A percentile compares a stretch with the other conserved stretches of the same genome.
phyloP scores from a whole-genome alignment of 2,888 invertebrate genomes.

The Cheilosia urbana region DNA sequence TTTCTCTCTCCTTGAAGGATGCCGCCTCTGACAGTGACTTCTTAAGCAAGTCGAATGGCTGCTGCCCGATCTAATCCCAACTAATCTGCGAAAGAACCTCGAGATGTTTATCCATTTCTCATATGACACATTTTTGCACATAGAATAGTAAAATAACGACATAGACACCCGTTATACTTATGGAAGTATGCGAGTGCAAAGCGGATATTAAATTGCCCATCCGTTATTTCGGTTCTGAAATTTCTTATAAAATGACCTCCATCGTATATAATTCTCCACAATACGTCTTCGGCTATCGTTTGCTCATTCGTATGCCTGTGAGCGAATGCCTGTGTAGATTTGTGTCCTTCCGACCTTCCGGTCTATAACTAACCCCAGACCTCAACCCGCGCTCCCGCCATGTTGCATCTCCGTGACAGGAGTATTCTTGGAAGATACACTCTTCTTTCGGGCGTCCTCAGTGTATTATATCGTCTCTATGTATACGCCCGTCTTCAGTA shows the following conservation, averaged over 20 bases:
- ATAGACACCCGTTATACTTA: background rate
- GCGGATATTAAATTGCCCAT: constrained; percentile 64
- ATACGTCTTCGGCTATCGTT: background rate
- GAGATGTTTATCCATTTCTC: constrained; percentile 17
- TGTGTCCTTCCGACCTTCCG: constrained; percentile 64
- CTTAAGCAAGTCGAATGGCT: constrained; percentile 8
- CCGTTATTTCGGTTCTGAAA: constrained; percentile 46
- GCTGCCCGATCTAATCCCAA: constrained; percentile 38
- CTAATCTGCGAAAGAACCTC: constrained; percentile 39
- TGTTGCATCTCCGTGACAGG: constrained; percentile 44
- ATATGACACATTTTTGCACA: background rate
- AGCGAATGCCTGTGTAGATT: constrained; percentile 18
- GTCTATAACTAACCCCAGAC: constrained; percentile 13
- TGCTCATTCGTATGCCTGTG: background rate
- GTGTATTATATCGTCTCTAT: constrained; percentile 44
- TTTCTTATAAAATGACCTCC: constrained; percentile 16
- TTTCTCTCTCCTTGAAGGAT: background rate
- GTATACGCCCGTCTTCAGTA: constrained; percentile 18
- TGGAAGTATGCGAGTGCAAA: constrained; percentile 6
- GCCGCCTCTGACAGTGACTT: background rate
- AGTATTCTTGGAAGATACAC: constrained; percentile 20
- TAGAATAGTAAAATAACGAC: too few species aligned
- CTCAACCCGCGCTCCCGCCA: background rate
- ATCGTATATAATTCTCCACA: constrained; percentile 28
- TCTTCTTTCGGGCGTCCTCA: constrained; percentile 28